Evolutionary conservation across 2,113 vertebrate species (phyloP), one percentile per base, ranked within the genome.

Genomic region (Psephotus haematonotus): DNA sequence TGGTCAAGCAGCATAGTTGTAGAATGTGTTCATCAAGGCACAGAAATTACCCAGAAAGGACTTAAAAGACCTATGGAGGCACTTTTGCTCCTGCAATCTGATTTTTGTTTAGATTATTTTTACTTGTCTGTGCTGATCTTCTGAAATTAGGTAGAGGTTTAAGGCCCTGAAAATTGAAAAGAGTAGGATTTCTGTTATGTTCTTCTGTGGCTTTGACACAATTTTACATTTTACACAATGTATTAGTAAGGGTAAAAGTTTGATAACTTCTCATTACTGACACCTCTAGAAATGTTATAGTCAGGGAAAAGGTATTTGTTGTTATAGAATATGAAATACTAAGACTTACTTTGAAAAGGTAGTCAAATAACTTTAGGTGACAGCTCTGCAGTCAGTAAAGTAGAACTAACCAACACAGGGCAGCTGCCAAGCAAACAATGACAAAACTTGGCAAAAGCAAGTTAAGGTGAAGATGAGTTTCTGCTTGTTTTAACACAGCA

Each of bases 371-470:
- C 43, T 53, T 68, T 57, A 52, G 6, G 17, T 87, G 67, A 82
- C 72, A 94, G 55, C 24, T 96, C 50, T 70, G 33, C 64, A 37
- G 77, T 86, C 90, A 49, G 46, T 89, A 70, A 92, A 90, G 65
- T 13, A 92, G 65, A 96, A 82, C 44, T 71, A 92, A 91, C 31
- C 44, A 87, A 50, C 11, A 23, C 11, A 55, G 46, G 64, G 80
- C n/a, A 91, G 71, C 82, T 92, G 93, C 90, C 72, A 91, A 91
- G 47, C 14, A 79, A 93, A 94, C 37, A 49, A 49, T 3, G 4
- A 41, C 59, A 64, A 63, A 80, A 82, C 49, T 81, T 95, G 53
- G 83, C 93, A 89, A 89, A 96, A 92, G 35, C 29, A 75, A 79
- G 47, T 17, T 88, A 52, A 1, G 3, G 64, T 82, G 88, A 0